Conservation (phyloP, 2,888 invertebrate genomes). For the Pantelozetes paolii region DNA sequence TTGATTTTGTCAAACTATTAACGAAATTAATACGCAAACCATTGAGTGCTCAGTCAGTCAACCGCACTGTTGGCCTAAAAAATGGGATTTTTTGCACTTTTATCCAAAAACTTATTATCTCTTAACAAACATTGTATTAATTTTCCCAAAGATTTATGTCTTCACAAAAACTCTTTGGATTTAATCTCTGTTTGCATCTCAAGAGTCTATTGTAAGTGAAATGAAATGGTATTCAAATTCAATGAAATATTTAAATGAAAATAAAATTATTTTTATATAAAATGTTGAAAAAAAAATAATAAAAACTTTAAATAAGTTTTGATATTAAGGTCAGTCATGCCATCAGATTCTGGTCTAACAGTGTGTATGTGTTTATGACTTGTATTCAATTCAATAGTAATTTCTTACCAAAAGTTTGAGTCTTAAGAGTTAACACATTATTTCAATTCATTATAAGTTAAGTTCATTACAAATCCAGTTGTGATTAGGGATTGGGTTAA, state of each 20-base stretch:
- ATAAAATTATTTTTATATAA: not conserved
- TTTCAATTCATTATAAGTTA: not conserved
- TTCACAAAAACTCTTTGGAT: not conserved
- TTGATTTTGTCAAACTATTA: too few relatives aligned
- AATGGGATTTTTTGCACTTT: constrained; percentile 17
- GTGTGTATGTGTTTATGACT: not conserved
- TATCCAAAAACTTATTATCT: not conserved
- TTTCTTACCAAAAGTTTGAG: not conserved
- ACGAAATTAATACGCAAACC: not conserved
- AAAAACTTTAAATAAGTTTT: not conserved
- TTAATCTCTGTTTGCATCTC: not conserved
- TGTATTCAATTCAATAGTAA: not conserved
- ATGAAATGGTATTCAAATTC: not conserved
- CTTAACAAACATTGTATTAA: not conserved
- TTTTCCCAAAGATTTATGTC: not conserved
- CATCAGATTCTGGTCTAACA: not conserved
- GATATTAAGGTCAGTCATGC: not conserved
- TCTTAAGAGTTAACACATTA: not conserved
- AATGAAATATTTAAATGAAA: not conserved
- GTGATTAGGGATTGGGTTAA: not conserved
- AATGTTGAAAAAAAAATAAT: not conserved
- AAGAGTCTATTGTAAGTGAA: not conserved
- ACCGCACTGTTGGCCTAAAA: not conserved
- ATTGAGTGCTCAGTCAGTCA: not conserved
- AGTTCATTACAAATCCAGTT: constrained; percentile 11